Evolutionary conservation across 2,113 vertebrate genomes (phyloP).

Genomic region (Damaliscus lunatus): DNA sequence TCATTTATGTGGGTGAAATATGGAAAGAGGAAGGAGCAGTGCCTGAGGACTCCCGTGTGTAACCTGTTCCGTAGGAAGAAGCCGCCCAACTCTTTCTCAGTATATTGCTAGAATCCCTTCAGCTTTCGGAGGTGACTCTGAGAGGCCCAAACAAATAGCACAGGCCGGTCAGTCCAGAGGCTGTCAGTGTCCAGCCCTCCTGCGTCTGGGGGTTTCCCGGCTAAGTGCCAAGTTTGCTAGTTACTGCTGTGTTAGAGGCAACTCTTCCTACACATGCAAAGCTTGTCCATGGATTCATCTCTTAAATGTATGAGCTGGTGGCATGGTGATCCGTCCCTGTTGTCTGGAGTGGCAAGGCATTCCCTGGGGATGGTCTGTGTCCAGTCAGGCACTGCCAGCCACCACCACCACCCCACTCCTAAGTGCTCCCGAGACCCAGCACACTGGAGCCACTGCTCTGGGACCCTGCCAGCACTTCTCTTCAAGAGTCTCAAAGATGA

Average conservation of each 20-base stretch:
- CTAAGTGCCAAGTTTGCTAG: neutral
- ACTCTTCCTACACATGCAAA: neutral
- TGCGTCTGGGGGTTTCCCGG: rapidly evolving
- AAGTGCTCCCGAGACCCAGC: rapidly evolving
- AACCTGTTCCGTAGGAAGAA: neutral
- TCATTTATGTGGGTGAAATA: neutral
- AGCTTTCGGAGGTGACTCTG: neutral
- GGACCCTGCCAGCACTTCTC: neutral
- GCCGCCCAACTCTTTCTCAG: neutral
- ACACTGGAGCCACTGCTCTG: neutral
- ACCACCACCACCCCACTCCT: neutral
- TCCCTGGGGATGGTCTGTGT: neutral
- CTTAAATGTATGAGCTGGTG: neutral
- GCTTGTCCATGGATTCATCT: neutral
- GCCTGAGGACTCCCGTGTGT: rapidly evolving
- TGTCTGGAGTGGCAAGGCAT: neutral
- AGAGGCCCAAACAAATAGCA: neutral
- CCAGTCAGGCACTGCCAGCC: neutral
- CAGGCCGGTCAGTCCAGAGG: neutral
- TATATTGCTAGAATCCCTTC: neutral
- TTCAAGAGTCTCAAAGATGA: neutral
- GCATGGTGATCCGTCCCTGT: too few relatives aligned
- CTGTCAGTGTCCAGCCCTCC: neutral
- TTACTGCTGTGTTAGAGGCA: neutral
- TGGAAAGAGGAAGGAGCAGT: too few relatives aligned